These are phyloP conservation scores for Tanaodytes sp. DNA, from an alignment of 2,888 invertebrate species.

Conservation along the genomic window DNA sequence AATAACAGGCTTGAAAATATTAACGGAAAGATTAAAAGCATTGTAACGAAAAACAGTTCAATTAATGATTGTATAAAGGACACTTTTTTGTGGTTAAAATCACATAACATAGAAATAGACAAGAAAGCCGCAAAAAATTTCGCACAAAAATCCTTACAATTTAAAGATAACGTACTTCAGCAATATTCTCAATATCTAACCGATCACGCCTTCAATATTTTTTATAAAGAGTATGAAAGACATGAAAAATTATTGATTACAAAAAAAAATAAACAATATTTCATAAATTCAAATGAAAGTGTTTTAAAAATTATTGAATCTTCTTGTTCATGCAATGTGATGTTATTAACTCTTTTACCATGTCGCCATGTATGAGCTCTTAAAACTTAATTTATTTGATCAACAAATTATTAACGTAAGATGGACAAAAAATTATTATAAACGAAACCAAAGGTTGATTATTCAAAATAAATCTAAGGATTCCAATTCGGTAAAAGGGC, in stretches of 20 bases:
- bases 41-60: not conserved
- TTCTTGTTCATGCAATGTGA: not conserved
- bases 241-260: not conserved
- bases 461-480: not conserved
- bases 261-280: too few species aligned
- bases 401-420: not conserved
- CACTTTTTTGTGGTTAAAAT: not conserved
- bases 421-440: not conserved
- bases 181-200: not conserved
- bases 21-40: slow-evolving; percentile 13
- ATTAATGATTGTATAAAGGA: too few species aligned
- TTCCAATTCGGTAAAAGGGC: too few species aligned
- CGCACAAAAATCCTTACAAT: not conserved
- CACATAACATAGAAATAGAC: not conserved
- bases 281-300: not conserved
- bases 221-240: not conserved
- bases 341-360: not conserved
- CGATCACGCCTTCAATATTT: not conserved
- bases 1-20: slow-evolving; percentile 9
- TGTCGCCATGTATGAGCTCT: not conserved
- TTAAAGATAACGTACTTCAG: not conserved
- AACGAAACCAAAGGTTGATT: not conserved
- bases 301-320: not conserved
- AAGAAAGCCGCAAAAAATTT: not conserved
- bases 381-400: not conserved